Conservation (phyloP, 2,888 invertebrate species). For the Callyntrura sp. region DNA sequence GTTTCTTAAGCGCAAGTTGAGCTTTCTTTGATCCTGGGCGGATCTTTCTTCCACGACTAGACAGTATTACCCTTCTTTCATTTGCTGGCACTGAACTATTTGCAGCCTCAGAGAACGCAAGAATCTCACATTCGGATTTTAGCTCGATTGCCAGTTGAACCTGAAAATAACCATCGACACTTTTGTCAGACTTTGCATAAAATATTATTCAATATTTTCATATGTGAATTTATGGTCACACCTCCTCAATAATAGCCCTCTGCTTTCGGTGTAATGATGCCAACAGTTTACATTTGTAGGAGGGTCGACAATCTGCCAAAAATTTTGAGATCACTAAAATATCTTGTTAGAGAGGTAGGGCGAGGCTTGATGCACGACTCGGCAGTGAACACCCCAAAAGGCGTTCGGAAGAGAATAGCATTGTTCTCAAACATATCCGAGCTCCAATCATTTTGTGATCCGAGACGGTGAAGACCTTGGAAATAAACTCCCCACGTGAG, state of each 20-base stretch:
- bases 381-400: constrained; percentile 93
- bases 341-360: constrained; percentile 66
- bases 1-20: constrained; percentile 86
- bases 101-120: constrained; percentile 61
- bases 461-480: constrained; percentile 91
- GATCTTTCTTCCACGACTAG: constrained; percentile 74
- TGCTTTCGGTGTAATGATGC: constrained; percentile 81
- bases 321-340: constrained; percentile 73
- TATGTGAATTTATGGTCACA: constrained; percentile 22
- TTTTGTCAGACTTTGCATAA: not conserved
- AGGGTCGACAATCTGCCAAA: constrained; percentile 65
- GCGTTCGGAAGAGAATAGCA: constrained; percentile 94
- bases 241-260: constrained; percentile 83
- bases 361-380: constrained; percentile 84
- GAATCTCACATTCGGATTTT: constrained; percentile 79
- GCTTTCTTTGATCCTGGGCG: constrained; percentile 70
- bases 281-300: constrained; percentile 81
- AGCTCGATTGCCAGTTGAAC: constrained; percentile 78
- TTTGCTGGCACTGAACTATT: constrained; percentile 50
- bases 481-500: constrained; percentile 95
- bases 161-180: constrained; percentile 50
- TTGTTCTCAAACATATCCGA: constrained; percentile 88
- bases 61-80: constrained; percentile 67
- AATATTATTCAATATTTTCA: too few species aligned
- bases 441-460: constrained; percentile 85